Evolutionary conservation across 2,113 vertebrate genomes (phyloP), one percentile per base, ranked within the genome.

Genomic region (Onychostoma macrolepis): DNA sequence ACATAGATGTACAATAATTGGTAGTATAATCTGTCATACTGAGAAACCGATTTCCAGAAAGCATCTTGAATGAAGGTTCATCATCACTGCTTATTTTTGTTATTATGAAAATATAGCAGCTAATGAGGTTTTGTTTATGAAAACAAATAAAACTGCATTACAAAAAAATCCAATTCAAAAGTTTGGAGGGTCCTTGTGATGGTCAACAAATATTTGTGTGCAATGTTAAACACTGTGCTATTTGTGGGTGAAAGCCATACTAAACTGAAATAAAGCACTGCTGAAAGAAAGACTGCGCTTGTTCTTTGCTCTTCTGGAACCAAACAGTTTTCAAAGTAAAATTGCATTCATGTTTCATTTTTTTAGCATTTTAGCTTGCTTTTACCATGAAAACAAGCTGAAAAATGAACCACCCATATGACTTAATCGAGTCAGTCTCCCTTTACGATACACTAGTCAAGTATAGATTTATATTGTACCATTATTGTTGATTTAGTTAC

Each of bases 181-280:
- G n/a, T 30, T 9, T 17, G 6, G 13, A 33, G 17, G 13, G 19
- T 67, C 21, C 24, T 15, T 17, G 17, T 80, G 48, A 50, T 80
- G 67, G 21, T 38, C 15, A 69, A 24, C n/a, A 17, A 8, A 4
- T 38, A n/a, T 72, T 19, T 36, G 50, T 61, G 69, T 41, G 71
- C 38, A 45, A 38, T 24, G 38, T 30, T 11, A 21, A 80, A 65
- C 43, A 56, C 83, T 85, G n/a, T 48, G 74, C 24, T 11, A 15
- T 69, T 41, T 71, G 10, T 43, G 17, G 26, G 24, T 26, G 33
- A 17, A 45, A 65, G 8, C 58, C 1, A 2, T 45, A 28, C 24
- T 15, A 26, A 41, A 12, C 50, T 12, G n/a, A 81, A 81, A 82
- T 82, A 82, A 82, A 82, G 15, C 10, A 45, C 79, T 65, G 19